Conservation (phyloP, 2,888 invertebrate species). For the Amphipyra berbera region DNA sequence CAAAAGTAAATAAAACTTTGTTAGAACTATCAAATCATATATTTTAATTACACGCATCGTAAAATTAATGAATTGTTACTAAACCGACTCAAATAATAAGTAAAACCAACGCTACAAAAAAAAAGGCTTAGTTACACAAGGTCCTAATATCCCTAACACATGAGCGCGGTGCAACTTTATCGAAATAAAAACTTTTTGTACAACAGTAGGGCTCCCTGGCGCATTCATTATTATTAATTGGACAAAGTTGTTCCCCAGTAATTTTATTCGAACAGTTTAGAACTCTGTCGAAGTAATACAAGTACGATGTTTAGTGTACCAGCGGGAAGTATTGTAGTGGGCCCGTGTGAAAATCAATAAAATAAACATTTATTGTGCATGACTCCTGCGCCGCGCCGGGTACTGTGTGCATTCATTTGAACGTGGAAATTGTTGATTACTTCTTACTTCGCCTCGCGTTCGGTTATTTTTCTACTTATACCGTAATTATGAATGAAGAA, state of each 20-base stretch:
- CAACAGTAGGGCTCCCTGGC: conserved; percentile 77
- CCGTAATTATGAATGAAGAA: conserved; percentile 24
- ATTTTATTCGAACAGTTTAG: conserved; percentile 77
- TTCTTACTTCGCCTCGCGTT: conserved; percentile 9
- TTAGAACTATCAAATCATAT: conserved; percentile 49
- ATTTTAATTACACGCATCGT: conserved; percentile 82
- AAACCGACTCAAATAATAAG: conserved; percentile 75
- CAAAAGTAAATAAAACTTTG: conserved; percentile 46
- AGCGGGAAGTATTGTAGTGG: conserved; percentile 76
- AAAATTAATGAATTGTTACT: conserved; percentile 82
- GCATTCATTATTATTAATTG: conserved; percentile 86
- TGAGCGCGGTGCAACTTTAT: conserved; percentile 79
- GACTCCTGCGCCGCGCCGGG: conserved; percentile 62
- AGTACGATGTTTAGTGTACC: conserved; percentile 64
- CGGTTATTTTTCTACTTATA: conserved; percentile 11
- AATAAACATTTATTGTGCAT: conserved; percentile 84
- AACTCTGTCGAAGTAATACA: conserved; percentile 75
- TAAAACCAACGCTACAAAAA: conserved; percentile 72
- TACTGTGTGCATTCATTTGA: conserved; percentile 42
- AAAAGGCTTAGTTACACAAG: conserved; percentile 67
- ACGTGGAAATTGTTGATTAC: conserved; percentile 46
- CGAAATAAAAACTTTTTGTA: conserved; percentile 80
- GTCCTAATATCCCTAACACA: conserved; percentile 74
- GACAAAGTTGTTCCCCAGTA: conserved; percentile 81
- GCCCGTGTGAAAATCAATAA: conserved; percentile 88